Base-by-base conservation (phyloP, 1,140 invertebrate genomes). In the Drosophila saltans region DNA sequence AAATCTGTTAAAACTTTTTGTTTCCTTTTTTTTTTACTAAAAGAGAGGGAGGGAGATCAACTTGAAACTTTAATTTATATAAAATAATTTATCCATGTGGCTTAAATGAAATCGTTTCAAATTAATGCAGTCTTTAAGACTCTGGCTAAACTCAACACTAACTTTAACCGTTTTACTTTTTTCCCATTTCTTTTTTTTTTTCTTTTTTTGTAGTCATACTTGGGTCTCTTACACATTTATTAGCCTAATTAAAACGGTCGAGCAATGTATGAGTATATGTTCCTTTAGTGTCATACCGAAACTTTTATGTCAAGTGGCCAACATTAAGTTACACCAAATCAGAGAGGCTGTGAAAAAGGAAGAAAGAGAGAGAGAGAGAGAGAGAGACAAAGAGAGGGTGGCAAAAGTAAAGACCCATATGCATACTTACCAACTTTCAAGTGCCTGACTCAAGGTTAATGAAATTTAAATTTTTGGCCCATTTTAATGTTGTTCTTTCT, bases 391-490 rank as follows among this genome's bases (percentile, higher is more conserved):
- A 30, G 5, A 21, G 16, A 3, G 21, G 21, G 21, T 24, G 45
- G 2, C 8, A 16, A 24, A 9, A 48, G 16, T 24, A 48, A 48
- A 39, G 33, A 39, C 26, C 59, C 26, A 60, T 36, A 26, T 56
- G 33, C 11, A 7, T 66, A 40, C 40, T 52, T 36, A 36, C 30
- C 33, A 64, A 24, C 52, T 52, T 40, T 16, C 21, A 52, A 30
- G 57, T 57, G 52, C 26, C 40, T 55, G 52, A 26, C 40, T 55
- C 61, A 66, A 76, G 66, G 72, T 75, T 86, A 72, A 88, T 83
- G 83, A 77, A 77, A 88, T 86, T 88, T 86, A 88, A 88, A 86
- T 88, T 85, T 66, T 81, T 81, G 65, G 30, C 64, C 66, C 79
- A 80, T 76, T 81, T 81, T 48, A n/a, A 67, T 67, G 62, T 69